A percentile compares a stretch with the other conserved stretches of the same genome.
phyloP scores from a whole-genome alignment of 2,797 vertebrate genomes.

The Alca torda region DNA sequence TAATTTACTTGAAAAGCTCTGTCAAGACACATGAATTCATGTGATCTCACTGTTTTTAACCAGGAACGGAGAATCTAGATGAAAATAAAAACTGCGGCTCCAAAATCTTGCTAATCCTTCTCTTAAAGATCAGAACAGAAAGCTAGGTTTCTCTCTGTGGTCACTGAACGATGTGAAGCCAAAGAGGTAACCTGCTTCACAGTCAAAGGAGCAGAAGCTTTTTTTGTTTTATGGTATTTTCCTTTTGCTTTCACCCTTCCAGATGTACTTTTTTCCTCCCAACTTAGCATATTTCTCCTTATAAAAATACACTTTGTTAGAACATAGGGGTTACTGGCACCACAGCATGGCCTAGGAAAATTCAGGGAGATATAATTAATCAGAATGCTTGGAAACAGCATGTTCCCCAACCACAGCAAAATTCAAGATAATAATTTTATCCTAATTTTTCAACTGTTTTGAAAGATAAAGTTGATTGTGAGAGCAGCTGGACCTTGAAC shows the following conservation, averaged over 20 bases:
- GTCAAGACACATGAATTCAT: not conserved
- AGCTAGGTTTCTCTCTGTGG: not conserved
- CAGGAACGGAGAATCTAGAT: not conserved
- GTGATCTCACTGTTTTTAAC: not conserved
- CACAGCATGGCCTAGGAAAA: slow-evolving; percentile 46
- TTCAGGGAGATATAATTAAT: slow-evolving; percentile 64
- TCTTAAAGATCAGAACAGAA: not conserved
- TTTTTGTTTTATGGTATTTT: not conserved
- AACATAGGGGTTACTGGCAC: slow-evolving; percentile 28
- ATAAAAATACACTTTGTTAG: slow-evolving; percentile 49
- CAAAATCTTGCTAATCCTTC: not conserved
- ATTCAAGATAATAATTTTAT: slow-evolving; percentile 52
- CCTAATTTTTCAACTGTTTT: slow-evolving; percentile 54
- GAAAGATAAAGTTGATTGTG: slow-evolving; percentile 45
- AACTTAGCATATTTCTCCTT: not conserved
- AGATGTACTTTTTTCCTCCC: not conserved
- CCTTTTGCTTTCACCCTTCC: not conserved
- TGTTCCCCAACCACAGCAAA: slow-evolving; percentile 23
- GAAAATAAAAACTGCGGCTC: not conserved
- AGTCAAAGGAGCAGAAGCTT: not conserved
- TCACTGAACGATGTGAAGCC: not conserved
- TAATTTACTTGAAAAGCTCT: not conserved
- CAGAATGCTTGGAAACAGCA: slow-evolving; percentile 46
- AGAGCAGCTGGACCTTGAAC: slow-evolving; percentile 43
- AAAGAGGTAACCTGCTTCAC: not conserved